These are phyloP conservation scores for Cybosia mesomella DNA, from an alignment of 2,888 invertebrate genomes.

Conservation along the genomic window DNA sequence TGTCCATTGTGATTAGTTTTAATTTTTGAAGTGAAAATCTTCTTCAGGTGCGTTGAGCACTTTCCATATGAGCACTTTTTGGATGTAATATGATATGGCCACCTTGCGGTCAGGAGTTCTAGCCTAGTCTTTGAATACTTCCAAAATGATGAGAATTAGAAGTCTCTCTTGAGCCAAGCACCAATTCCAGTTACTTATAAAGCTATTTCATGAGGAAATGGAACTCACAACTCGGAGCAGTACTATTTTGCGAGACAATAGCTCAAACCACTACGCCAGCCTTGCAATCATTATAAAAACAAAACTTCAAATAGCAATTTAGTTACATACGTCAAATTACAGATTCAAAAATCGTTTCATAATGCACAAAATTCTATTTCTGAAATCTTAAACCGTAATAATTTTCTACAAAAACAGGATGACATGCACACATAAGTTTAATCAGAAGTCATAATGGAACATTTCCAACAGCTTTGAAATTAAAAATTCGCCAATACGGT, in stretches of 20 bases:
- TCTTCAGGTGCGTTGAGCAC: no score
- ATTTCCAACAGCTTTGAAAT: slow-evolving; percentile 29
- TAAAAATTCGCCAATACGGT: slow-evolving; percentile 38
- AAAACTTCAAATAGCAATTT: not conserved
- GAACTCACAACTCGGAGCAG: not conserved
- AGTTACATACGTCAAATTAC: not conserved
- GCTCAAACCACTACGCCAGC: not conserved
- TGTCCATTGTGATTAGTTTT: not conserved
- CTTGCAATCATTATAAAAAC: not conserved
- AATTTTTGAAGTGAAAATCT: no score
- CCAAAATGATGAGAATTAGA: no score
- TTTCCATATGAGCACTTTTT: no score
- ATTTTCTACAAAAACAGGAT: not conserved
- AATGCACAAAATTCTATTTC: not conserved
- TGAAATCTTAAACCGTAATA: not conserved
- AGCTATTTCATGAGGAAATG: not conserved
- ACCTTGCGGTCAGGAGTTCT: no score
- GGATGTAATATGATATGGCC: no score
- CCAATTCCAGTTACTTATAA: no score
- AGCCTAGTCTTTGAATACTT: no score
- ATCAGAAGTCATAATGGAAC: slow-evolving; percentile 34
- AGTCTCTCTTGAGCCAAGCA: no score
- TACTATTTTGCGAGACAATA: no score
- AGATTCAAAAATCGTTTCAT: not conserved
- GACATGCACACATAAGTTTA: slow-evolving; percentile 14